Base-by-base conservation (phyloP, 2,113 vertebrate species). In the Heliornis fulica region DNA sequence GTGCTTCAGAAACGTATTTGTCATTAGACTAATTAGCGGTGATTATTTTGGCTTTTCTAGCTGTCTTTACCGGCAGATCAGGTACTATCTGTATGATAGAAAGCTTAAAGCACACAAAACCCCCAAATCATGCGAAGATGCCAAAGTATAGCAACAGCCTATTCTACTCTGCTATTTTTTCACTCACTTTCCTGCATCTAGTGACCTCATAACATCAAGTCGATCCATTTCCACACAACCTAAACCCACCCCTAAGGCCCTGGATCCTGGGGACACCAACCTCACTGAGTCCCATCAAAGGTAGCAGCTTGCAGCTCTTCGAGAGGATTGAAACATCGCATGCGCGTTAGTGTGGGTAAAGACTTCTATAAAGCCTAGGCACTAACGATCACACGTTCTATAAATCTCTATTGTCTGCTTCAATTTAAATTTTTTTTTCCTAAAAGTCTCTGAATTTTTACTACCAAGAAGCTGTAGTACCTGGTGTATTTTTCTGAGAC, bases 181-280 rank as follows among this genome's bases (percentile, higher is more conserved):
- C 48, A 32, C 17, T 76, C 0, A 0, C 9, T 87, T 56, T n/a
- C 15, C 29, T 0, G 0, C 16, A 14, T 22, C 53, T 51, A 83
- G 11, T 29, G 40, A 19, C 23, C 17, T 75, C 6, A 4, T 71
- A 51, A 45, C 26, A 50, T 59, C 11, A 76, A 15, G 36, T 83
- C 59, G 15, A 29, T 19, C n/a, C 40, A 25, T 65, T 89, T 51
- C 68, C 38, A 2, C 2, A 2, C 19, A 80, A 91, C 63, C 25
- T 19, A 71, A 89, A 26, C 28, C 45, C 15, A 21, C 28, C 15
- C 11, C 25, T 46, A 51, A 51, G 46, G 48, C 63, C 11, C 19
- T 32, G 15, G 38, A 18, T 48, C 31, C 50, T 28, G 9, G 5
- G 31, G 71, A 28, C 63, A 45, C 41, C 15, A 41, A 66, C 25